Evolutionary conservation across 1,140 invertebrate genomes (phyloP).

Genomic region (Drosophila repletoides): DNA sequence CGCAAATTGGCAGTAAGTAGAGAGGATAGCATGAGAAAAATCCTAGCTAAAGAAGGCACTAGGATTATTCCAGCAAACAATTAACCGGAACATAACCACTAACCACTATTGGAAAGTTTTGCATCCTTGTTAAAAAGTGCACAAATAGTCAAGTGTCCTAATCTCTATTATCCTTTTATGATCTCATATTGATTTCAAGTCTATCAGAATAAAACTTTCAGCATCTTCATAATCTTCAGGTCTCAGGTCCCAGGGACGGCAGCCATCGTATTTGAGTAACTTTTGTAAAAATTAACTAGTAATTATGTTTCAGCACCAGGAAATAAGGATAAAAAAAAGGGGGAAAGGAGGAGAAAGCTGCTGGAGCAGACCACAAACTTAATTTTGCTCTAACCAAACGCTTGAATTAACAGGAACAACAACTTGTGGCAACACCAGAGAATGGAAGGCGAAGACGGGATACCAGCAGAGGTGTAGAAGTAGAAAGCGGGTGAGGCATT

Average conservation of each 20-base stretch:
- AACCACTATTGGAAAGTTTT: no score
- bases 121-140: no score
- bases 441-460: neutral
- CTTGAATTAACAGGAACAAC: constrained; percentile 73
- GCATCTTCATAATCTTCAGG: neutral
- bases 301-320: constrained; percentile 57
- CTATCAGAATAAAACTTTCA: neutral
- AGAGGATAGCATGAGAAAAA: no score
- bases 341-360: constrained; percentile 35
- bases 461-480: neutral
- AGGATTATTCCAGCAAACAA: no score
- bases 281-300: constrained; percentile 65
- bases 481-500: constrained; percentile 39
- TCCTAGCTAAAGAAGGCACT: no score
- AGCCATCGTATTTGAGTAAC: neutral
- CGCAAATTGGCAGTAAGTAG: no score
- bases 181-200: neutral
- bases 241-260: no score
- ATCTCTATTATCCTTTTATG: no score
- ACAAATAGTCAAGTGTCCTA: no score
- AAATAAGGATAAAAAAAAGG: constrained; percentile 11
- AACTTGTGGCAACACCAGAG: constrained; percentile 14
- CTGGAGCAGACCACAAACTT: constrained; percentile 54
- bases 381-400: constrained; percentile 69
- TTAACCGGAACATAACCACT: no score